These are phyloP conservation scores for Cygnus olor DNA, from an alignment of 2,797 vertebrate genomes.

Conservation along the genomic window DNA sequence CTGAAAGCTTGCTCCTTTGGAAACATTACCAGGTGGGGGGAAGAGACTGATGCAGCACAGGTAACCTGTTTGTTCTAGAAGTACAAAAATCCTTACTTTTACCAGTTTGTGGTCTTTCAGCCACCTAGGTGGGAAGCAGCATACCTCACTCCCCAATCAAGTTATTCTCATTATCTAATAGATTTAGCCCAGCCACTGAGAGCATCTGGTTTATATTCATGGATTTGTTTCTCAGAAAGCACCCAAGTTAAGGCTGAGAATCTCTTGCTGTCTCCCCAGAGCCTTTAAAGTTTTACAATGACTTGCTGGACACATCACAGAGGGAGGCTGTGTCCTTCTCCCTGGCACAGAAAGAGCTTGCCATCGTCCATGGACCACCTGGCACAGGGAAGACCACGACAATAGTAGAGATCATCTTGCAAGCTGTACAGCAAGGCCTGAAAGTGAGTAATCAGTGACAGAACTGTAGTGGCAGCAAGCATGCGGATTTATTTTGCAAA, in stretches of 20 bases:
- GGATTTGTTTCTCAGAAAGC: neutral
- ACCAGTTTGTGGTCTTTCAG: neutral
- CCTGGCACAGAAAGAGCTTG: slow-evolving; percentile 90
- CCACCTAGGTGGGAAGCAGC: neutral
- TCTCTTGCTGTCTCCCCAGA: slow-evolving; percentile 71
- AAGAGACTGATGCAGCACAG: neutral
- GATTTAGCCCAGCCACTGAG: neutral
- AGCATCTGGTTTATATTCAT: neutral
- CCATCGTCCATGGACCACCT: slow-evolving; percentile 94
- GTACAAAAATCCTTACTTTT: neutral
- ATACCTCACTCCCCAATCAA: neutral
- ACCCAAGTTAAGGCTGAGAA: neutral
- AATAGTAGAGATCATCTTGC: slow-evolving; percentile 91
- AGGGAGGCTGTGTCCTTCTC: slow-evolving; percentile 90
- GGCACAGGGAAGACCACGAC: slow-evolving; percentile 98
- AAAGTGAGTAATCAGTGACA: slow-evolving; percentile 80
- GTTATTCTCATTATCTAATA: neutral
- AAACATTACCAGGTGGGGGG: too few relatives aligned
- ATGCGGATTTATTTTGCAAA: neutral
- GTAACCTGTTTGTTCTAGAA: neutral
- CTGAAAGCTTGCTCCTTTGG: neutral
- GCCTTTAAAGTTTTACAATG: slow-evolving; percentile 81
- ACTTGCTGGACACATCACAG: slow-evolving; percentile 89
- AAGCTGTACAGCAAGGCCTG: slow-evolving; percentile 88
- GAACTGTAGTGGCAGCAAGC: neutral